Evolutionary conservation across 1,140 invertebrate species (phyloP), one percentile per base, ranked within the genome.

Genomic region (Myzus persicae): DNA sequence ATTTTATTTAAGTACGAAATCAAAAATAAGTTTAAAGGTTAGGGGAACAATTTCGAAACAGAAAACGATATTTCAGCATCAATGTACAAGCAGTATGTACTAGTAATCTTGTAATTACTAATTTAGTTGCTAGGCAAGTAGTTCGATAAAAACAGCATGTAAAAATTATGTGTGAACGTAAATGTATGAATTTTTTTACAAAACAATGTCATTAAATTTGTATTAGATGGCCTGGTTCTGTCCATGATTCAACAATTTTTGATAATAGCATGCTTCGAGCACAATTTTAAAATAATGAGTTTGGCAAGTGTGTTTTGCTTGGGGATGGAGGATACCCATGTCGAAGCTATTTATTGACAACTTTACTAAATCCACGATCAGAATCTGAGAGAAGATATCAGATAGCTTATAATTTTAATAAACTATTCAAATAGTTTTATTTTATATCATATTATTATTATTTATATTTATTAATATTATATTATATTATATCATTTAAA

Each of bases 81-180:
- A 95, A 96, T 94, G 95, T 95, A 0, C 95, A 96, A 95, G 94
- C 94, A 40, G 94, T 95, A 26, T 95, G 94, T 93, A 94, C 95
- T 94, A 93, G 94, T 24, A 91, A 95, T 26, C 93, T 95, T 14
- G 93, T 85, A 93, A 94, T 96, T 31, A 94, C 94, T 67, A 95
- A 96, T 93, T 91, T 95, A 51, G 95, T 95, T 26, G 94, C 94
- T 76, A 93, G 94, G 76, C 76, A 93, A 82, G 76, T 82, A 36
- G 18, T 82, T 82, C 38, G 5, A 82, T 76, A 38, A 36, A 42
- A 87, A n/a, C 26, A 76, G 67, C 91, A 48, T 82, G 18, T 51
- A 51, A 31, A 14, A 84, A 46, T 36, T 85, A 26, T 51, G 9
- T 76, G 36, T 93, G 38, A 93, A 36, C 26, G 48, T 51, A 44